Conservation (phyloP, 2,888 invertebrate genomes). For the Argyresthia albistria region DNA sequence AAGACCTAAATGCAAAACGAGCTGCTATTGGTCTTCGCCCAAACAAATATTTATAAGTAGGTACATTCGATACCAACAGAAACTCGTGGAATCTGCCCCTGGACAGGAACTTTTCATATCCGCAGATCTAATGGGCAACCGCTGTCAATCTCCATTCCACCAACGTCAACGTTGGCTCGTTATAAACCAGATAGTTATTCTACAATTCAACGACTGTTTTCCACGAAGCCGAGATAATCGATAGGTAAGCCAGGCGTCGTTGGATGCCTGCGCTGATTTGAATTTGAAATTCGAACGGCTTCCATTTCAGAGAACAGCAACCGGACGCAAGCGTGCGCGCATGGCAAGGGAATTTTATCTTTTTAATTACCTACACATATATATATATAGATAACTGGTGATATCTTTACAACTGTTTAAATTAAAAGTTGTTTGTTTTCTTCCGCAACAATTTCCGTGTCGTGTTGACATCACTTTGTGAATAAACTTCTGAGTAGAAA, state of each 20-base stretch:
- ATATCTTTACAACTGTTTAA: too few species aligned
- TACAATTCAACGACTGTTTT: slow-evolving; percentile 13
- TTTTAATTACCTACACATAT: too few species aligned
- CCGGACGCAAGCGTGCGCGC: slow-evolving; percentile 20
- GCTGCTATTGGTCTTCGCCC: too few species aligned
- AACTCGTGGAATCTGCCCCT: too few species aligned
- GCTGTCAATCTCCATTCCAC: too few species aligned
- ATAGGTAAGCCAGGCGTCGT: slow-evolving; percentile 9
- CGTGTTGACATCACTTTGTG: not conserved
- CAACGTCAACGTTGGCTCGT: not conserved
- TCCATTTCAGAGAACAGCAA: slow-evolving; percentile 25
- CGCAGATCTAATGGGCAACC: too few species aligned
- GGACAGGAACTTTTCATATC: too few species aligned
- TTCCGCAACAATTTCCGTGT: not conserved
- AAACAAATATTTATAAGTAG: too few species aligned
- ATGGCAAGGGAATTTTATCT: not conserved
- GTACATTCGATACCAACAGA: too few species aligned
- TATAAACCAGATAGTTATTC: slow-evolving; percentile 9
- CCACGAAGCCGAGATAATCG: slow-evolving; percentile 16
- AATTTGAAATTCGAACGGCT: slow-evolving; percentile 24
- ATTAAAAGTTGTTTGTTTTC: not conserved
- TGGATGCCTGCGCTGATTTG: slow-evolving; percentile 10
- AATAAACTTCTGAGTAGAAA: not conserved
- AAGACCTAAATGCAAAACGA: too few species aligned
- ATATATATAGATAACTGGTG: too few species aligned